Evolutionary conservation across 2,113 vertebrate genomes (phyloP).

Genomic region (Barnardius zonarius): DNA sequence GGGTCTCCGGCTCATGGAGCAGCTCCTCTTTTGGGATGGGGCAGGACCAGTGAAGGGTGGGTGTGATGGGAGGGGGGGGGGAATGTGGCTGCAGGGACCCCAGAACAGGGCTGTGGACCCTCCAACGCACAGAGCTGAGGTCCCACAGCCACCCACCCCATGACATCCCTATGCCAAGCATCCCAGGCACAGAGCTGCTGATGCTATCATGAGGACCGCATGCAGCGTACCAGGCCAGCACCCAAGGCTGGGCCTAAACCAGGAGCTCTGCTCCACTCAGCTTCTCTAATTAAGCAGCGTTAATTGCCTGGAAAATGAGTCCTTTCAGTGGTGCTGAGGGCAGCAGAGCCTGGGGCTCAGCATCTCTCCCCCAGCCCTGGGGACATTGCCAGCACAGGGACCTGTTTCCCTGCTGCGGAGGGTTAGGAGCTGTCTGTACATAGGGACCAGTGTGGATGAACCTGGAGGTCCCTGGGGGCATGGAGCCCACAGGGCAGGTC

Average conservation of each 20-base stretch:
- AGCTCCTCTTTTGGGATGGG: not conserved
- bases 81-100: fast-evolving
- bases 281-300: conserved; percentile 3
- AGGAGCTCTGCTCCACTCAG: not conserved
- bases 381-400: not conserved
- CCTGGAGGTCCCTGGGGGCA: not conserved
- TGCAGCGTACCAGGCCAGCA: not conserved
- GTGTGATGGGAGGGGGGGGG: not conserved
- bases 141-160: fast-evolving
- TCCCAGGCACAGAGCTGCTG: not conserved
- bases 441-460: not conserved
- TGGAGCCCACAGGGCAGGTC: not conserved
- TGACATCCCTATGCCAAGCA: not conserved
- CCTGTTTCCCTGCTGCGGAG: fast-evolving
- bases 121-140: fast-evolving
- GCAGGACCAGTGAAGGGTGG: not conserved
- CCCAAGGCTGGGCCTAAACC: not conserved
- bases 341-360: not conserved
- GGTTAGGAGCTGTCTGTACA: not conserved
- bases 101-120: not conserved
- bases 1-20: not conserved
- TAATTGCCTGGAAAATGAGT: conserved; percentile 38
- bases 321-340: not conserved
- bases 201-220: not conserved
- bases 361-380: not conserved